Evolutionary conservation across 1,140 invertebrate genomes (phyloP).

Genomic region (Heliconius nattereri): DNA sequence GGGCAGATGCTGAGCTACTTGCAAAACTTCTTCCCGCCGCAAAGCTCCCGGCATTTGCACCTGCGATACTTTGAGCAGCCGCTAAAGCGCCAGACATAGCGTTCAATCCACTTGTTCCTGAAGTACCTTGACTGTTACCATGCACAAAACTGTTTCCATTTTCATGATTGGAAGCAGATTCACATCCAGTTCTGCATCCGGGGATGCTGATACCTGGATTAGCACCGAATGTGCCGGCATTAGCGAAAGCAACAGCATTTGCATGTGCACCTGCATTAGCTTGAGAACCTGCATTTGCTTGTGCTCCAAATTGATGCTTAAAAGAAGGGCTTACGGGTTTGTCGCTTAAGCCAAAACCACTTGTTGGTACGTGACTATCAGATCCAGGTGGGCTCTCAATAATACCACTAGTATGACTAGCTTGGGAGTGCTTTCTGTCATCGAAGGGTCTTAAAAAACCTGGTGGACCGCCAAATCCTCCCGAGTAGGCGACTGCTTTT

Average conservation of each 20-base stretch:
- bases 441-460: conserved; percentile 67
- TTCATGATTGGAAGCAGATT: conserved; percentile 29
- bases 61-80: conserved; percentile 55
- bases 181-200: conserved; percentile 46
- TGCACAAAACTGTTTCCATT: conserved; percentile 5
- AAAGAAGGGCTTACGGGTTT: conserved; percentile 5
- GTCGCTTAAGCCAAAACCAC: background rate
- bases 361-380: background rate
- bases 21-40: conserved; percentile 52
- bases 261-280: conserved; percentile 46
- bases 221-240: conserved; percentile 33
- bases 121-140: conserved; percentile 17
- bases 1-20: conserved; percentile 60
- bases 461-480: conserved; percentile 70
- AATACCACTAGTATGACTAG: background rate
- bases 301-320: background rate
- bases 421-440: conserved; percentile 42
- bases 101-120: conserved; percentile 11
- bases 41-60: conserved; percentile 47
- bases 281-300: conserved; percentile 16
- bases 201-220: conserved; percentile 28
- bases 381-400: background rate
- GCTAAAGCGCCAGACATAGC: conserved; percentile 42
- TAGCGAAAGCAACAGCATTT: conserved; percentile 44
- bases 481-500: conserved; percentile 61